phyloP scores from a whole-genome alignment of 2,797 vertebrate species.

The Adelosebastes latens region DNA sequence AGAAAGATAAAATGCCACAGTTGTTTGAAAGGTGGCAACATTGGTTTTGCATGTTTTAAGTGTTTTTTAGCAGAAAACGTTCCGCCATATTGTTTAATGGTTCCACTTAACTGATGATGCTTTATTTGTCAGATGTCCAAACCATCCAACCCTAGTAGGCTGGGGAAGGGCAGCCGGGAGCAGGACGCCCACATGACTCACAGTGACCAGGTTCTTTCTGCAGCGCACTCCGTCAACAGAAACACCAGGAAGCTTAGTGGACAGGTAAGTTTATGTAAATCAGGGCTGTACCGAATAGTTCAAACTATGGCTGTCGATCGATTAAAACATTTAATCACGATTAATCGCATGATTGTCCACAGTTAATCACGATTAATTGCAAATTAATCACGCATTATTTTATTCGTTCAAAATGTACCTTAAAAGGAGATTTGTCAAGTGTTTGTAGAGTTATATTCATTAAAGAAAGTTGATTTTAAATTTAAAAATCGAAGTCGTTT shows the following conservation, averaged over 20 bases:
- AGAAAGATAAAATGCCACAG: neutral
- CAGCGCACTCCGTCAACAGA: constrained; percentile 78
- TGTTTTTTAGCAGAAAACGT: neutral
- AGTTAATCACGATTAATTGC: too few species aligned
- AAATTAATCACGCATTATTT: too few species aligned
- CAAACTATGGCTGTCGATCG: too few species aligned
- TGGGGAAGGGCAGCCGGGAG: constrained; percentile 85
- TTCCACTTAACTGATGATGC: neutral
- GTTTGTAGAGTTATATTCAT: neutral
- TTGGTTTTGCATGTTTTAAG: neutral
- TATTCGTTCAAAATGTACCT: too few species aligned
- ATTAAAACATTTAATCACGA: too few species aligned
- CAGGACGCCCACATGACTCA: constrained; percentile 75
- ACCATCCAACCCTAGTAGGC: constrained; percentile 87
- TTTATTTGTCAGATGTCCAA: constrained; percentile 88
- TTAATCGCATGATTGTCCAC: too few species aligned
- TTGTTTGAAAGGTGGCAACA: neutral
- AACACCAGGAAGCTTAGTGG: constrained; percentile 82
- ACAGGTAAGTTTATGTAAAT: constrained; percentile 64
- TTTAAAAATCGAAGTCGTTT: too few species aligned
- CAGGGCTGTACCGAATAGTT: neutral
- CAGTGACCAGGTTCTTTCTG: constrained; percentile 68
- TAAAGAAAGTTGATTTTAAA: neutral
- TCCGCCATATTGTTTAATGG: neutral
- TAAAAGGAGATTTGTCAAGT: too few species aligned